phyloP scores from a whole-genome alignment of 2,113 vertebrate genomes.

The Ailuropoda melanoleuca region DNA sequence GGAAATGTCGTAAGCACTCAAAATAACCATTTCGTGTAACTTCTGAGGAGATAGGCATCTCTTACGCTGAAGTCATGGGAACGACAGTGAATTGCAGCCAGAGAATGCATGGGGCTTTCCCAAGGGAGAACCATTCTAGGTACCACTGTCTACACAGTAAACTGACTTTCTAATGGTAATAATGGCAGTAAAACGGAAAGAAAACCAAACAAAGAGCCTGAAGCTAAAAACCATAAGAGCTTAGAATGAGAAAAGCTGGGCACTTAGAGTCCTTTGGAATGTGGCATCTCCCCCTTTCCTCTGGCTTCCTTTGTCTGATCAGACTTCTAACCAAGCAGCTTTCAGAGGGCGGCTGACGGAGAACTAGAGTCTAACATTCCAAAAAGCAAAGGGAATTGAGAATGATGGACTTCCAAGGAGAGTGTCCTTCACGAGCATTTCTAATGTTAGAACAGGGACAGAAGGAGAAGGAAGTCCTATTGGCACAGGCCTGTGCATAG shows the following conservation, averaged over 20 bases:
- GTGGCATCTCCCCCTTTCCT: background rate
- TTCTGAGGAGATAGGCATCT: background rate
- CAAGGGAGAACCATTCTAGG: background rate
- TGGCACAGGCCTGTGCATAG: background rate
- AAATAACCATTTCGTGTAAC: background rate
- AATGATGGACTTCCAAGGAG: background rate
- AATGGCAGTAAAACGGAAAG: background rate
- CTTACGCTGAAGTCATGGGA: background rate
- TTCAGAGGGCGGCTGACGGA: background rate
- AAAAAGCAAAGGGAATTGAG: conserved; percentile 31
- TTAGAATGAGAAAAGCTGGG: background rate
- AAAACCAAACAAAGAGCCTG: background rate
- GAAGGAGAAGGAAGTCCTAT: background rate
- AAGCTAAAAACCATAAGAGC: background rate
- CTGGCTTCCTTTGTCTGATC: background rate
- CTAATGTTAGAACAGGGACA: background rate
- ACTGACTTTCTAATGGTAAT: background rate
- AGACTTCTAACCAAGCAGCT: background rate
- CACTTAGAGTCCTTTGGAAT: background rate
- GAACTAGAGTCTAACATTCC: background rate
- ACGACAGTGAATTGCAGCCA: background rate
- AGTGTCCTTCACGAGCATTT: background rate
- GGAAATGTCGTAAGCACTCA: background rate
- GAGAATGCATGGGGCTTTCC: background rate
- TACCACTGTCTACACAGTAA: background rate